These are phyloP conservation scores for Motacilla tschutschensis DNA, from an alignment of 2,113 vertebrate genomes.

Conservation along the genomic window DNA sequence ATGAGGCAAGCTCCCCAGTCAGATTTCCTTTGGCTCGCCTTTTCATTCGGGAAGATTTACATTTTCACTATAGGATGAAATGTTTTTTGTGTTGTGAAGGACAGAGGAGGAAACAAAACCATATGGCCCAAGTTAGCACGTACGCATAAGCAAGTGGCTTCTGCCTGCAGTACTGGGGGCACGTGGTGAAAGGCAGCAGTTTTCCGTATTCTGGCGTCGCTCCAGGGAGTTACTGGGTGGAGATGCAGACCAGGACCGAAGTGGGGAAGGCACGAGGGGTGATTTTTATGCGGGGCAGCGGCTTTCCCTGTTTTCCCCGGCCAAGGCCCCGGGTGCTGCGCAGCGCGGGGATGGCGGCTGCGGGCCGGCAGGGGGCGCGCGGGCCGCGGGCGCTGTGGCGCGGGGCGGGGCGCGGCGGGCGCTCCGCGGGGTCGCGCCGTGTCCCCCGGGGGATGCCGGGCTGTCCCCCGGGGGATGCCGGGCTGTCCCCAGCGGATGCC, in stretches of 20 bases:
- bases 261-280: rapidly evolving
- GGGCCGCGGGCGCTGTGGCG: background rate
- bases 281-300: background rate
- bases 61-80: constrained; percentile 19
- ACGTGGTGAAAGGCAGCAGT: background rate
- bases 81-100: background rate
- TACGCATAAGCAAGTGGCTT: background rate
- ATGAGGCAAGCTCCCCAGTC: constrained; percentile 31
- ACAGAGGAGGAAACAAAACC: background rate
- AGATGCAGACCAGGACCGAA: background rate
- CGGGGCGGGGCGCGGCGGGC: too few species aligned
- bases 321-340: background rate
- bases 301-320: background rate
- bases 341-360: background rate
- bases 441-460: background rate
- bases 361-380: background rate
- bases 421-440: rapidly evolving
- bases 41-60: constrained; percentile 30
- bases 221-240: background rate
- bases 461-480: too few species aligned
- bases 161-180: background rate
- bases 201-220: background rate
- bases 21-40: constrained; percentile 37
- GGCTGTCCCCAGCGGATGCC: too few species aligned
- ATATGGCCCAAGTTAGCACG: background rate